Evolutionary conservation across 2,113 vertebrate species (phyloP).

Genomic region (Rhegmatorhina hoffmannsi): DNA sequence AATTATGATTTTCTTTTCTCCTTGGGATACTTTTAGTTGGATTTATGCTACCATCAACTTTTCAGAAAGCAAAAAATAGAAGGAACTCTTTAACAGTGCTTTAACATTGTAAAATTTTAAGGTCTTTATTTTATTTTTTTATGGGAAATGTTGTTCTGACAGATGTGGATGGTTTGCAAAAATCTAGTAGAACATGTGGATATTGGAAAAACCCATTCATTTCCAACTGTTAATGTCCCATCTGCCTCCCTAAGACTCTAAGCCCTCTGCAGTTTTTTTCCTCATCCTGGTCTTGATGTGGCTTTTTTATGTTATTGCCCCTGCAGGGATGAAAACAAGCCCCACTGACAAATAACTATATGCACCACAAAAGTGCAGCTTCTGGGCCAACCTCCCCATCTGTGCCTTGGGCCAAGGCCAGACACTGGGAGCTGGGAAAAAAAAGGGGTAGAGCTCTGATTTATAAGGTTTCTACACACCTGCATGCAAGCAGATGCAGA

Average conservation of each 20-base stretch:
- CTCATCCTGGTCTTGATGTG: background rate
- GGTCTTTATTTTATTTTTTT: background rate
- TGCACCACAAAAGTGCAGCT: background rate
- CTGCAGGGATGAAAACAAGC: constrained; percentile 1
- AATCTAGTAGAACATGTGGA: background rate
- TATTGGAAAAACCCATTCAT: background rate
- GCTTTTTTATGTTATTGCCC: background rate
- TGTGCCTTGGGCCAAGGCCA: background rate
- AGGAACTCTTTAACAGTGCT: background rate
- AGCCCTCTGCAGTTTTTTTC: background rate
- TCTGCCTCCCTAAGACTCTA: background rate
- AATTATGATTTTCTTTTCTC: background rate
- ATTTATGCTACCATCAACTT: background rate
- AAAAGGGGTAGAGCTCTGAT: background rate
- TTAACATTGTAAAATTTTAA: background rate
- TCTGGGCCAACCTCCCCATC: background rate
- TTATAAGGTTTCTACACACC: background rate
- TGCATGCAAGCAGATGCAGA: rapidly evolving
- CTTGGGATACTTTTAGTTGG: background rate
- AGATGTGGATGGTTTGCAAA: background rate
- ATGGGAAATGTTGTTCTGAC: background rate
- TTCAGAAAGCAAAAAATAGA: background rate
- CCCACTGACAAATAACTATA: background rate
- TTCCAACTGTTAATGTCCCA: background rate
- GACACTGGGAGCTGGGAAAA: background rate